These are phyloP conservation scores for Rhysida immarginata DNA, from an alignment of 1,140 invertebrate species.

Conservation along the genomic window DNA sequence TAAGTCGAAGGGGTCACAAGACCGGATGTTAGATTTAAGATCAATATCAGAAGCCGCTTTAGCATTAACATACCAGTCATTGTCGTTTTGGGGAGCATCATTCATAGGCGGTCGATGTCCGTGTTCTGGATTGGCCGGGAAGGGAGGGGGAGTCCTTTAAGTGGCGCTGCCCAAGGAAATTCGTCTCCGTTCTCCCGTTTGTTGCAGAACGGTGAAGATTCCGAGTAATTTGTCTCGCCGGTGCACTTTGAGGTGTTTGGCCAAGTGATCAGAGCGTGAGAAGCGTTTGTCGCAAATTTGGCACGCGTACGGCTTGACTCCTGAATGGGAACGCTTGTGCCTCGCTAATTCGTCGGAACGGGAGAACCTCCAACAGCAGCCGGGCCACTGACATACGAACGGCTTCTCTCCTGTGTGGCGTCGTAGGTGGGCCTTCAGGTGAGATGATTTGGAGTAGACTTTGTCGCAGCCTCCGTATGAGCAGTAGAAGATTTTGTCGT, in stretches of 20 bases:
- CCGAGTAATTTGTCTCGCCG: constrained; percentile 14
- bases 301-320: constrained; percentile 73
- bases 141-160: too few species aligned
- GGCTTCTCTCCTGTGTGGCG: constrained; percentile 91
- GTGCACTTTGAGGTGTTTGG: constrained; percentile 78
- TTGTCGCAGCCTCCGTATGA: constrained; percentile 43
- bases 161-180: too few species aligned
- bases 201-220: too few species aligned
- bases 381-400: constrained; percentile 74
- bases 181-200: too few species aligned
- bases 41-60: too few species aligned
- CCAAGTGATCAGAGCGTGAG: constrained; percentile 73
- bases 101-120: too few species aligned
- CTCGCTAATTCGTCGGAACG: constrained; percentile 80
- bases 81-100: too few species aligned
- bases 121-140: too few species aligned
- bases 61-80: too few species aligned
- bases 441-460: constrained; percentile 80
- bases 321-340: constrained; percentile 63
- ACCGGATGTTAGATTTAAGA: too few species aligned
- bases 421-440: constrained; percentile 81
- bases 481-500: constrained; percentile 43
- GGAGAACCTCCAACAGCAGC: constrained; percentile 87
- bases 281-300: constrained; percentile 68
- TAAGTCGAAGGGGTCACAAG: too few species aligned